Evolutionary conservation across 1,140 invertebrate species (phyloP).

Genomic region (Scaptomyza hsui): DNA sequence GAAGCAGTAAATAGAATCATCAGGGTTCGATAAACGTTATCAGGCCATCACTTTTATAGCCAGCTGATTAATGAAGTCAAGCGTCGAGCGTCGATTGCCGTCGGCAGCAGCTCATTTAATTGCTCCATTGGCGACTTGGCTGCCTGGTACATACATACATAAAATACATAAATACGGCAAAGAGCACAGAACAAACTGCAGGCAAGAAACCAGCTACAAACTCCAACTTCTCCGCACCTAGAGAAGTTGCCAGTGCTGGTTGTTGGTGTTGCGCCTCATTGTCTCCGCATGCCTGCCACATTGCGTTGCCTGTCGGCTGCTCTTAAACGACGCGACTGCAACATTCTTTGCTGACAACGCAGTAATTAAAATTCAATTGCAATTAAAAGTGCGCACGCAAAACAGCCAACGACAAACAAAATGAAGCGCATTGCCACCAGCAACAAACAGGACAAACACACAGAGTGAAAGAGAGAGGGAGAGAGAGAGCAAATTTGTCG

Average conservation of each 20-base stretch:
- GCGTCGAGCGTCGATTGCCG: constrained; percentile 53
- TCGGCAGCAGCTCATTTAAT: constrained; percentile 70
- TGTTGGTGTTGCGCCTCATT: constrained; percentile 42
- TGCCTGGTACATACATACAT: too few species aligned
- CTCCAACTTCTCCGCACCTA: not conserved
- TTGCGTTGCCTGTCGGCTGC: constrained; percentile 48
- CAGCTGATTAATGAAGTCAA: constrained; percentile 68
- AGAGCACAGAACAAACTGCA: constrained; percentile 32
- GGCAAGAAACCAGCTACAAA: constrained; percentile 10
- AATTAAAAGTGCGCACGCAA: constrained; percentile 83
- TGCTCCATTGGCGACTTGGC: constrained; percentile 63
- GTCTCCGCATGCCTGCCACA: constrained; percentile 31
- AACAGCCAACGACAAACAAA: constrained; percentile 71
- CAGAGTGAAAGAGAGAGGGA: not conserved
- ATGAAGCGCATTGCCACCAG: constrained; percentile 40
- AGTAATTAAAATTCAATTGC: constrained; percentile 83
- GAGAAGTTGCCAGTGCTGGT: constrained; percentile 41
- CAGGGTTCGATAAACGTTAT: constrained; percentile 70
- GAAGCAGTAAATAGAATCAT: constrained; percentile 70
- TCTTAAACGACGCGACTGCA: constrained; percentile 71
- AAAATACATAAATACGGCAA: constrained; percentile 70
- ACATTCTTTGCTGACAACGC: constrained; percentile 83
- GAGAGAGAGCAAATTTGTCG: constrained; percentile 45
- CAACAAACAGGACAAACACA: constrained; percentile 4
- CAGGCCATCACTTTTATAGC: constrained; percentile 76